These are phyloP conservation scores for Apotomis capreana DNA, from an alignment of 2,888 invertebrate species.

Conservation along the genomic window DNA sequence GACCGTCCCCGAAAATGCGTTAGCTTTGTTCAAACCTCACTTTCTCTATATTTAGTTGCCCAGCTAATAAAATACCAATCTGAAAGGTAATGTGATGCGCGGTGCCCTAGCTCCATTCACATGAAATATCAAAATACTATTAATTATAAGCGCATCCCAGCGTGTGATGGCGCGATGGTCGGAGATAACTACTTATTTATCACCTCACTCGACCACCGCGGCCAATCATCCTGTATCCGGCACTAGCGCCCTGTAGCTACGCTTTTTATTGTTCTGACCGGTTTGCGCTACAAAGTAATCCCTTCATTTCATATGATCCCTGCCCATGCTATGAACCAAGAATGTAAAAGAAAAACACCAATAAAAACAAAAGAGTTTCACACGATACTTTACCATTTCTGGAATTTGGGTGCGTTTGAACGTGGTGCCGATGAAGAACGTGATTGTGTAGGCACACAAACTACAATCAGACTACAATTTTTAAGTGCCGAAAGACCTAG, in stretches of 20 bases:
- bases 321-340: not conserved
- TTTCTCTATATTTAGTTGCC: no score
- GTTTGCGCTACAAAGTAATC: not conserved
- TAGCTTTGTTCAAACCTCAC: no score
- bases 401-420: no score
- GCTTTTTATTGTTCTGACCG: constrained; percentile 7
- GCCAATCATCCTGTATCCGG: constrained; percentile 30
- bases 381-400: not conserved
- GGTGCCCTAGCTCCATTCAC: not conserved
- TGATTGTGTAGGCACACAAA: no score
- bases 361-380: not conserved
- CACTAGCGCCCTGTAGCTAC: constrained; percentile 2
- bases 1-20: no score
- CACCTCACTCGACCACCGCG: constrained; percentile 34
- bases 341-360: not conserved
- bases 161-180: not conserved
- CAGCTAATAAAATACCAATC: no score
- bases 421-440: no score
- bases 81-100: no score
- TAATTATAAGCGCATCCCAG: not conserved
- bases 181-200: constrained; percentile 24
- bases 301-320: not conserved
- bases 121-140: not conserved
- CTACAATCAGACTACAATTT: no score
- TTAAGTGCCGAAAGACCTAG: no score